Conservation (phyloP, 2,888 invertebrate genomes). For the Stictocephala bisonia region DNA sequence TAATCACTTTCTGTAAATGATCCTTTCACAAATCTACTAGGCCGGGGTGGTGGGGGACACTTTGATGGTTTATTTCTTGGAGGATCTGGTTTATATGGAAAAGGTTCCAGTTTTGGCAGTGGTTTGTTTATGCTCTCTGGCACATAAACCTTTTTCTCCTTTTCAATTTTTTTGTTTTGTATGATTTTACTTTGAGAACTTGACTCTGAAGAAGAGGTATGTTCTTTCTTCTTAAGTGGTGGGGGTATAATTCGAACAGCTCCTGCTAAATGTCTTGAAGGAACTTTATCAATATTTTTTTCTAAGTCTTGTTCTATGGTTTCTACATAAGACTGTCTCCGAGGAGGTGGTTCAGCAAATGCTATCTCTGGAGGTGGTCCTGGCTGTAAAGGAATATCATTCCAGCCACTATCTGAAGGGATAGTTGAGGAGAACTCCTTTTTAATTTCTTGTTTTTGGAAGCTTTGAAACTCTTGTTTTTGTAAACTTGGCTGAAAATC, state of each 20-base stretch:
- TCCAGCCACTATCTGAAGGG: slow-evolving; percentile 63
- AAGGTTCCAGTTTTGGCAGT: slow-evolving; percentile 67
- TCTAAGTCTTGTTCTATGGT: slow-evolving; percentile 66
- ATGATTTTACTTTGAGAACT: slow-evolving; percentile 55
- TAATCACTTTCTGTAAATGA: slow-evolving; percentile 77
- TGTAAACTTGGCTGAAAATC: background rate
- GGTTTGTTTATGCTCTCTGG: slow-evolving; percentile 59
- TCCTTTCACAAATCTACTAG: slow-evolving; percentile 74
- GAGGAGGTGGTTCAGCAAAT: slow-evolving; percentile 69
- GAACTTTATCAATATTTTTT: slow-evolving; percentile 69
- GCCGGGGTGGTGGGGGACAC: slow-evolving; percentile 67
- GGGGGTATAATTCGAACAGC: slow-evolving; percentile 70
- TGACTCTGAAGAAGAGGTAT: slow-evolving; percentile 51
- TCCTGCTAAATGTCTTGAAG: slow-evolving; percentile 68
- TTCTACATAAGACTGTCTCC: slow-evolving; percentile 70
- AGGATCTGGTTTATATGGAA: slow-evolving; percentile 67
- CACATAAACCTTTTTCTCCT: slow-evolving; percentile 7
- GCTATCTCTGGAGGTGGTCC: slow-evolving; percentile 77
- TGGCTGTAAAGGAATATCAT: slow-evolving; percentile 71
- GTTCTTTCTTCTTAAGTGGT: slow-evolving; percentile 57
- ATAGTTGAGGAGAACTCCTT: slow-evolving; percentile 16
- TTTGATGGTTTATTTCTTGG: slow-evolving; percentile 69
- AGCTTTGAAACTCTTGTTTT: slow-evolving; percentile 24
- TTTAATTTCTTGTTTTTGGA: slow-evolving; percentile 18
- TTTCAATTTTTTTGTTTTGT: slow-evolving; percentile 21